Evolutionary conservation across 1,140 invertebrate genomes (phyloP).

Genomic region (Thalassaphorura encarpata): DNA sequence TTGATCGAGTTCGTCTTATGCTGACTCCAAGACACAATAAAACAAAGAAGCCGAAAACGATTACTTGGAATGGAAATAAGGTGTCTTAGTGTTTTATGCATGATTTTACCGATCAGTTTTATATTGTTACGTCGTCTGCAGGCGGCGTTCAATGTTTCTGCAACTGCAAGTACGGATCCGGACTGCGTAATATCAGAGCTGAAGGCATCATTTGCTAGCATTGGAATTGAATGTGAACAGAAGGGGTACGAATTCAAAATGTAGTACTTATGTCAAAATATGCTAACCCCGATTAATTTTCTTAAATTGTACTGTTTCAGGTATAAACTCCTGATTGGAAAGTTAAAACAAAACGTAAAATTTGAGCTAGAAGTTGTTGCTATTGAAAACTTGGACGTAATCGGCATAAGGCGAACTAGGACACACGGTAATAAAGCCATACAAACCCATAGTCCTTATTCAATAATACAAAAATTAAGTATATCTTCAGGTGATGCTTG

Average conservation of each 20-base stretch:
- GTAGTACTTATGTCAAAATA: too few relatives aligned
- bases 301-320: too few relatives aligned
- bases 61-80: constrained; percentile 35
- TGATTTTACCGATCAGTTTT: not conserved
- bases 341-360: constrained; percentile 46
- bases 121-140: constrained; percentile 36
- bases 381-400: constrained; percentile 41
- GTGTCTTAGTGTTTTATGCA: not conserved
- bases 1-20: constrained; percentile 56
- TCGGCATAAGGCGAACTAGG: constrained; percentile 64
- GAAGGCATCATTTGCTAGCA: constrained; percentile 50
- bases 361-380: constrained; percentile 75
- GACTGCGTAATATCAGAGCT: constrained; percentile 54
- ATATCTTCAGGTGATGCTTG: too few relatives aligned
- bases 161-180: constrained; percentile 53
- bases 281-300: too few relatives aligned
- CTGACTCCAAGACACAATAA: constrained; percentile 52
- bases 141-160: constrained; percentile 63
- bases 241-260: constrained; percentile 67
- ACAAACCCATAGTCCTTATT: too few relatives aligned
- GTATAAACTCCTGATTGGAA: constrained; percentile 34
- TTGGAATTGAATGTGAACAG: constrained; percentile 56
- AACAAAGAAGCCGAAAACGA: constrained; percentile 34
- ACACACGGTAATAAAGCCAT: too few relatives aligned
- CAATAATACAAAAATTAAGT: too few relatives aligned